Evolutionary conservation across 1,140 invertebrate species (phyloP).

Genomic region (Pemphigus obesinymphae): DNA sequence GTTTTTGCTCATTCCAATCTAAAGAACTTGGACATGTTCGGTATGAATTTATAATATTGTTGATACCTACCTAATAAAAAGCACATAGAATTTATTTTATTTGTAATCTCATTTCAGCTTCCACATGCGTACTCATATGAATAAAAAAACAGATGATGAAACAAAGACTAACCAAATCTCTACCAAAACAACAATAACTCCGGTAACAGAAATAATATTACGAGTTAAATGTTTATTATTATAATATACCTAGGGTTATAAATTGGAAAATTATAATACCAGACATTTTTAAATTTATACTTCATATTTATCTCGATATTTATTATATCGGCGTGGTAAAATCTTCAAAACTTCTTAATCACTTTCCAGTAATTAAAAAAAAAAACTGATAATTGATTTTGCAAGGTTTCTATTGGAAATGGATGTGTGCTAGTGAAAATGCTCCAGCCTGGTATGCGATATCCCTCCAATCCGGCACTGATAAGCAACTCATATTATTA

Average conservation of each 20-base stretch:
- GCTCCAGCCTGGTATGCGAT: too few species aligned
- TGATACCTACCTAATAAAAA: too few species aligned
- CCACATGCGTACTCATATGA: slow-evolving; percentile 17
- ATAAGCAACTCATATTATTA: too few species aligned
- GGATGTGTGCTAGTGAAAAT: too few species aligned
- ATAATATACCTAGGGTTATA: too few species aligned
- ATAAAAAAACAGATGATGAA: background rate
- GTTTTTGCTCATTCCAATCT: slow-evolving; percentile 43
- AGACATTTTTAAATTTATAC: background rate
- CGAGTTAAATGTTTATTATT: too few species aligned
- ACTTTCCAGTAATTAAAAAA: too few species aligned
- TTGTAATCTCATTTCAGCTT: slow-evolving; percentile 11
- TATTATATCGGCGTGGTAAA: too few species aligned
- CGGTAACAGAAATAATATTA: background rate
- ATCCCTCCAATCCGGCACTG: too few species aligned
- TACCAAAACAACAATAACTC: background rate
- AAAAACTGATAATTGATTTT: too few species aligned
- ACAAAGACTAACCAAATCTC: background rate
- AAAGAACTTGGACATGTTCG: slow-evolving; percentile 42
- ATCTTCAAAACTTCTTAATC: too few species aligned
- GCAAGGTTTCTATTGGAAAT: too few species aligned
- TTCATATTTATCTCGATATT: background rate
- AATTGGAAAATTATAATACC: background rate
- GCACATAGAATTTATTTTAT: background rate
- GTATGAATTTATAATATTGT: background rate